Conservation (phyloP, 2,797 vertebrate genomes). For the Anguilla marmorata region DNA sequence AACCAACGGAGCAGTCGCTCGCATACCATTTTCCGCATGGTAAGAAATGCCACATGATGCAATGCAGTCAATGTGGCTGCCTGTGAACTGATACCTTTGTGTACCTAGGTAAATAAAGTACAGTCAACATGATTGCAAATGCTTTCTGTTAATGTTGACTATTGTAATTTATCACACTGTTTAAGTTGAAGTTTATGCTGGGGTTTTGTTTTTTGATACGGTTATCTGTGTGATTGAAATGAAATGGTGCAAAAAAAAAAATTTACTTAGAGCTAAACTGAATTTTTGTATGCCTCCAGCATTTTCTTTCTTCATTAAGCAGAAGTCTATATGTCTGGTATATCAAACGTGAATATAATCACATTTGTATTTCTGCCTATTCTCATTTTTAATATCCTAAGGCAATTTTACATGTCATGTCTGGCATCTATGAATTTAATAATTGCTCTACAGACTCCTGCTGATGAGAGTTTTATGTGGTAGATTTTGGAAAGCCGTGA, state of each 20-base stretch:
- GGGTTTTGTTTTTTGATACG: background rate
- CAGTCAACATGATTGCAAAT: background rate
- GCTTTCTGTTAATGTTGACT: background rate
- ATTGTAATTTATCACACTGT: background rate
- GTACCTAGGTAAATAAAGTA: background rate
- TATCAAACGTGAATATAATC: background rate
- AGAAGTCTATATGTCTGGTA: background rate
- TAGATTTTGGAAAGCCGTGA: conserved; percentile 95
- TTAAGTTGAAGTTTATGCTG: background rate
- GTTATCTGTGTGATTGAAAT: background rate
- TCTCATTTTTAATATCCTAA: background rate
- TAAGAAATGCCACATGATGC: conserved; percentile 58
- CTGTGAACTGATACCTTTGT: background rate
- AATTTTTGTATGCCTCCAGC: background rate
- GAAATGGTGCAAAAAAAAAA: background rate
- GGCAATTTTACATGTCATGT: background rate
- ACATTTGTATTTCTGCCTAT: background rate
- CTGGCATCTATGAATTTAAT: background rate
- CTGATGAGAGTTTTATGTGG: conserved; percentile 9
- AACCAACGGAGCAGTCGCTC: conserved; percentile 94
- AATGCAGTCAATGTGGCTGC: background rate
- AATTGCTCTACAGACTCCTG: background rate
- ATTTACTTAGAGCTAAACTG: background rate
- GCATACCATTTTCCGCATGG: conserved; percentile 96
- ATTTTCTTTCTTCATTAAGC: background rate